These are phyloP conservation scores for Oreochromis niloticus DNA, from an alignment of 2,113 vertebrate species.

Conservation along the genomic window DNA sequence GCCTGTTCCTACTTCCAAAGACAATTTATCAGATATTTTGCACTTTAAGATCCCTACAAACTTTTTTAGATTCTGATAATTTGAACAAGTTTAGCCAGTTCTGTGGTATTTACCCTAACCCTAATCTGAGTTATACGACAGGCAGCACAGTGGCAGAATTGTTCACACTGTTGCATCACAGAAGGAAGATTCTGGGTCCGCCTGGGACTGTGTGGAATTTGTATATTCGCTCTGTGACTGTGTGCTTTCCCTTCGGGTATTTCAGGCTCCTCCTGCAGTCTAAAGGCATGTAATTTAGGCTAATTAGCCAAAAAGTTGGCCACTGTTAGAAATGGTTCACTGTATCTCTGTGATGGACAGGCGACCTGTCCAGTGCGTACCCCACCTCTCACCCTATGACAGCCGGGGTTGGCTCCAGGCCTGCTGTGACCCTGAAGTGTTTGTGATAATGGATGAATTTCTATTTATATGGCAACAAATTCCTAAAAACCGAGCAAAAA, in stretches of 20 bases:
- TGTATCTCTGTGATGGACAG: neutral
- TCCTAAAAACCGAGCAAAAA: neutral
- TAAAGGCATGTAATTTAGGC: neutral
- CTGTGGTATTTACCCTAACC: neutral
- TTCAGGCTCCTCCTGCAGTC: neutral
- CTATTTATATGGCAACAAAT: neutral
- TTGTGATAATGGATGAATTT: neutral
- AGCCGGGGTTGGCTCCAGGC: neutral
- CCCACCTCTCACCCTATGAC: neutral
- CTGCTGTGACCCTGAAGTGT: neutral
- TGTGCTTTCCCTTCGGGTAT: neutral
- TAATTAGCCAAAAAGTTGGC: neutral
- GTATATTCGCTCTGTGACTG: neutral
- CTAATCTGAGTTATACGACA: neutral
- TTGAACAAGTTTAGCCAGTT: neutral
- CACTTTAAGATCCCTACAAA: neutral
- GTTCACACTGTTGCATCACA: neutral
- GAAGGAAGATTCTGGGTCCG: neutral
- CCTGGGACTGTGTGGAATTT: neutral
- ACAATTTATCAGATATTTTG: neutral
- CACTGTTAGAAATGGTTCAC: neutral
- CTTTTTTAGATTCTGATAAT: neutral
- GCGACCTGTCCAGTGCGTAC: neutral
- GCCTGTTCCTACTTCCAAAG: neutral
- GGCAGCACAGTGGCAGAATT: neutral